phyloP scores from a whole-genome alignment of 2,113 vertebrate species.

The Herpetotheres cachinnans region DNA sequence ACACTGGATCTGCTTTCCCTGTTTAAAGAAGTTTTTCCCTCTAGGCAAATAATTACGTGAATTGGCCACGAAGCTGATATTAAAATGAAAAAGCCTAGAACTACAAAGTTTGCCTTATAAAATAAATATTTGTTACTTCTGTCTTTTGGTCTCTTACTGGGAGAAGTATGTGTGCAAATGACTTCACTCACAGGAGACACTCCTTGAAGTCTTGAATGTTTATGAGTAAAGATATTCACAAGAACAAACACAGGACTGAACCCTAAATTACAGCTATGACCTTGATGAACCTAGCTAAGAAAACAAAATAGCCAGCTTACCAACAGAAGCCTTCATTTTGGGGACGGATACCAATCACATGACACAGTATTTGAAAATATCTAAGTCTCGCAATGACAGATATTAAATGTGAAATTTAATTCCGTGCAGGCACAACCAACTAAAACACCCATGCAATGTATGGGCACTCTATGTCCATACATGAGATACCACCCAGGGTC shows the following conservation, averaged over 20 bases:
- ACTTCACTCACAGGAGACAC: background rate
- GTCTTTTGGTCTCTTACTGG: background rate
- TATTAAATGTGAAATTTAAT: background rate
- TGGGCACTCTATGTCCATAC: background rate
- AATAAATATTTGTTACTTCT: background rate
- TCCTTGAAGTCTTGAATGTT: background rate
- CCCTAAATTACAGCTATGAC: background rate
- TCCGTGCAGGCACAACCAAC: background rate
- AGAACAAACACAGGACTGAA: background rate
- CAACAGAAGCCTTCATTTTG: background rate
- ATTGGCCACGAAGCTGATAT: conserved; percentile 25
- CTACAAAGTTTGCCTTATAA: conserved; percentile 8
- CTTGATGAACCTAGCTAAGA: background rate
- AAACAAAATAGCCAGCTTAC: background rate
- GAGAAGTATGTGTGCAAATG: background rate
- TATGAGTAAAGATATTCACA: background rate
- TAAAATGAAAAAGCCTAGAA: background rate
- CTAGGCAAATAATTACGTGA: background rate
- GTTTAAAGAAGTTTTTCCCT: background rate
- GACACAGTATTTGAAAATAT: background rate
- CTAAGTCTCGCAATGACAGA: background rate
- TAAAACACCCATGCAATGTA: background rate
- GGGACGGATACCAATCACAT: background rate
- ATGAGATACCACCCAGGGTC: background rate
- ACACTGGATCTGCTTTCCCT: background rate